A percentile compares a stretch with the other conserved stretches of the same genome.
phyloP scores from a whole-genome alignment of 2,113 vertebrate genomes.

The Hyaena hyaena region DNA sequence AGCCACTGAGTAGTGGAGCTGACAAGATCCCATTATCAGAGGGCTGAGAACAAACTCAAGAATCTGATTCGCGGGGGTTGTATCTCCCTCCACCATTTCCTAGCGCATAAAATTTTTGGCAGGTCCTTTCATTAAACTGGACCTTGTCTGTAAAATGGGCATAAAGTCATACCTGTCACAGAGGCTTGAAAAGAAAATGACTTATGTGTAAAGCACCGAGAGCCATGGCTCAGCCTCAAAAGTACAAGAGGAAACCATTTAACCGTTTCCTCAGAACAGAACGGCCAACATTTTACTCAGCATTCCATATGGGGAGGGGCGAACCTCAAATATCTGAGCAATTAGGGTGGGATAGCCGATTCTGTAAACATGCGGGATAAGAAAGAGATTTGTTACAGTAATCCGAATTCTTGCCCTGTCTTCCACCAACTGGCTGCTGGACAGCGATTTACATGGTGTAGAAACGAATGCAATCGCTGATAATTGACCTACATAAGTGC shows the following conservation, averaged over 20 bases:
- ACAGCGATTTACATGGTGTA: neutral
- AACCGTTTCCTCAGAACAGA: neutral
- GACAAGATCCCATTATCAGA: fast-evolving
- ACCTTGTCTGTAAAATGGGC: neutral
- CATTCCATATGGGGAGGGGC: fast-evolving
- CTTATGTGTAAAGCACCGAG: too few relatives aligned
- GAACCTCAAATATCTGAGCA: too few relatives aligned
- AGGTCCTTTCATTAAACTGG: neutral
- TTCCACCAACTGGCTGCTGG: neutral
- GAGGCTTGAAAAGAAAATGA: neutral
- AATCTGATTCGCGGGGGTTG: neutral
- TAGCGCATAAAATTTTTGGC: neutral
- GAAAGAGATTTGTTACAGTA: neutral
- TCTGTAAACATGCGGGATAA: neutral
- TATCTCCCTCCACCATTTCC: fast-evolving
- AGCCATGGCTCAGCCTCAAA: neutral
- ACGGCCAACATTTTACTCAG: neutral
- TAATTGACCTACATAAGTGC: neutral
- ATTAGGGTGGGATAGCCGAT: neutral
- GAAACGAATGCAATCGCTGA: neutral
- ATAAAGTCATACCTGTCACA: neutral
- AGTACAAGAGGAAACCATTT: neutral
- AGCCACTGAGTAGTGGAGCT: too few relatives aligned
- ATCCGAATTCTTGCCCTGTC: neutral
- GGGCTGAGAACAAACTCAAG: neutral